Base-by-base conservation (phyloP, 2,888 invertebrate genomes). In the Craniophora ligustri region DNA sequence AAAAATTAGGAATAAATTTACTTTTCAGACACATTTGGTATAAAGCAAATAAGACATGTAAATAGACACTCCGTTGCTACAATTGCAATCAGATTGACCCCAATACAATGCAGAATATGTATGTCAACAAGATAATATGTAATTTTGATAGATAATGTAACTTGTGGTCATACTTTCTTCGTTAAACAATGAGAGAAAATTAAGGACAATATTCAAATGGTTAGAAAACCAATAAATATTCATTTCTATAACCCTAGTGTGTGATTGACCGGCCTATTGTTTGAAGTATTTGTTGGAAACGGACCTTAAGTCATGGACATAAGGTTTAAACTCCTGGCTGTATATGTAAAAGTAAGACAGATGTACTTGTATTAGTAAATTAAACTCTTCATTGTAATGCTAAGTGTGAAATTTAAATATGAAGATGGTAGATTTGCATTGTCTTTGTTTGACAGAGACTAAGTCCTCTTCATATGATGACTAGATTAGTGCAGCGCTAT, bases 221-320 rank as follows among this genome's bases (percentile, higher is more conserved):
- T 39, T 61, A 54, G 67, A 69, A 67, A 70, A 57, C 35, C 18
- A 42, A 50, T 65, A 54, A 48, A 66, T 57, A 61, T 56, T 50
- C 26, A 50, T 48, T 7, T 42, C 48, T 64, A 65, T 35, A 34
- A 48, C 23, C 23, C n/a, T 41, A 14, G 21, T 16, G 18, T 34
- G 11, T 57, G 42, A 45, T 18, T 34, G 51, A 47, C 15, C 6
- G 21, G 5, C 8, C 5, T 32, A 60, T 56, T 51, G 46, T 53
- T 38, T 5, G 21, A 16, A 18, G 18, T 31, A 1, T 5, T 0
- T 21, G 26, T 15, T 13, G n/a, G 49, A 42, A 58, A 38, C 31
- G 1, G 7, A 38, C 34, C 23, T 14, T 38, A 40, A 19, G 0
- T 15, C 16, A 2, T 10, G 5, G 0, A 0, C 2, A 11, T 8